Conservation (phyloP, 2,888 invertebrate genomes). For the Pachliopta kotzebuea region DNA sequence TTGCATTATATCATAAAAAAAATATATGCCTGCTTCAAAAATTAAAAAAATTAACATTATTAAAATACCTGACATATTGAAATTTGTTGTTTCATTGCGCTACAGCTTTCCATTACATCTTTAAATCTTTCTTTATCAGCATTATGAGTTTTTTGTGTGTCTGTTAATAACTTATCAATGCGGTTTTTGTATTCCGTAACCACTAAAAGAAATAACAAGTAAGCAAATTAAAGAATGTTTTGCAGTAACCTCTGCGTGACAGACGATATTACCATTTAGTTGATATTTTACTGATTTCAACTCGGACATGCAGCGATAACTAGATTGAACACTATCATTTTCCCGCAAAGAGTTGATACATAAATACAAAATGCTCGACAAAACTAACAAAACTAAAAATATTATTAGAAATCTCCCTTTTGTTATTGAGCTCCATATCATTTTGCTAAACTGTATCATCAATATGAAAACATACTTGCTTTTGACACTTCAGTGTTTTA, state of each 20-base stretch:
- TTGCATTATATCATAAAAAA: not conserved
- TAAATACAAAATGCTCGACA: constrained; percentile 46
- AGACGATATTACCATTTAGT: constrained; percentile 48
- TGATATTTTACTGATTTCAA: constrained; percentile 63
- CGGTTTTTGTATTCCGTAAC: constrained; percentile 66
- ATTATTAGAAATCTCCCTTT: constrained; percentile 43
- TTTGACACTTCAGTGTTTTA: too few species aligned
- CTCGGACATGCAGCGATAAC: constrained; percentile 60
- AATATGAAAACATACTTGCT: too few species aligned
- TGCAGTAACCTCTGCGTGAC: not conserved
- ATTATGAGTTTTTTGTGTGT: constrained; percentile 56
- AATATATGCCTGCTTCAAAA: not conserved
- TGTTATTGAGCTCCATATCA: constrained; percentile 25
- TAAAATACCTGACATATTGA: constrained; percentile 58
- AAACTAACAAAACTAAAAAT: constrained; percentile 41
- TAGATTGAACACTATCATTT: constrained; percentile 45
- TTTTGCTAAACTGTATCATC: constrained; percentile 3
- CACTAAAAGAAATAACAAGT: constrained; percentile 45
- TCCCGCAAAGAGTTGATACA: constrained; percentile 55
- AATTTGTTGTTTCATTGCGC: constrained; percentile 66
- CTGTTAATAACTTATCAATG: constrained; percentile 61
- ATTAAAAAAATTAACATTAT: not conserved
- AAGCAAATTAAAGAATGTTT: constrained; percentile 1
- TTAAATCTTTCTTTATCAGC: constrained; percentile 56
- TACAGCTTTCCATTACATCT: constrained; percentile 65